Conservation (phyloP, 1,140 invertebrate genomes). For the silkworm (Bombyx mori) region DNA sequence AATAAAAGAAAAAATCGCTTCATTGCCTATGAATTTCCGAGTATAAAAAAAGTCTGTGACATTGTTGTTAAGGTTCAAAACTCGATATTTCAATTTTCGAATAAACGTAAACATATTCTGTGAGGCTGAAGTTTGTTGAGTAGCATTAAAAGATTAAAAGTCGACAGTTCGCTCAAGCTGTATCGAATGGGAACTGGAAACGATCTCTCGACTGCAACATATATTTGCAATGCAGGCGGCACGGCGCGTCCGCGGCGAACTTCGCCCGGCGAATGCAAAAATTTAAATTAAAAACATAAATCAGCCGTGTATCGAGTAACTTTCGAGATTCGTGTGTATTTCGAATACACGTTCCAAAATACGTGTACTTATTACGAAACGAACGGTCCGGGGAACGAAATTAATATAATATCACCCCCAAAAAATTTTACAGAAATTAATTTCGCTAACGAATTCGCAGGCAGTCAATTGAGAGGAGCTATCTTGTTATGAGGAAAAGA, state of each 20-base stretch:
- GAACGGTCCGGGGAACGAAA: slow-evolving; percentile 2
- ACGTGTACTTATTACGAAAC: slow-evolving; percentile 12
- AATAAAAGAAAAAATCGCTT: no score
- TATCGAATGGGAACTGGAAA: slow-evolving; percentile 56
- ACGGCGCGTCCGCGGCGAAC: slow-evolving; percentile 63
- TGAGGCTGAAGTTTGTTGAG: slow-evolving; percentile 56
- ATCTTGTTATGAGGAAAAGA: slow-evolving; percentile 26
- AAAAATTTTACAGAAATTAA: slow-evolving; percentile 1
- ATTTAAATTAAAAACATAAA: slow-evolving; percentile 72
- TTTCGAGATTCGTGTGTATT: slow-evolving; percentile 62
- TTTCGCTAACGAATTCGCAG: neutral
- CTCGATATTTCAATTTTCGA: neutral
- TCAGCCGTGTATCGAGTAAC: slow-evolving; percentile 67
- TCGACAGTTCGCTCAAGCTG: slow-evolving; percentile 59
- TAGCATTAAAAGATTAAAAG: slow-evolving; percentile 71
- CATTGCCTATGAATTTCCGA: no score
- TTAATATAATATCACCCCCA: no score
- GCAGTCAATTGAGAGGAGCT: slow-evolving; percentile 2
- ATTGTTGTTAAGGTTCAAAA: no score
- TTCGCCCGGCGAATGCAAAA: slow-evolving; percentile 69
- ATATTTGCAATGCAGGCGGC: slow-evolving; percentile 66
- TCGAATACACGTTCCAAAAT: slow-evolving; percentile 47
- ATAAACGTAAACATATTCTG: slow-evolving; percentile 32
- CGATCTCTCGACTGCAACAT: slow-evolving; percentile 55
- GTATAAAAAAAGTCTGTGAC: no score